A percentile compares a stretch with the other conserved stretches of the same genome.
These are phyloP conservation scores for Hypomesus transpacificus DNA, from an alignment of 2,113 vertebrate genomes.

Conservation along the genomic window DNA sequence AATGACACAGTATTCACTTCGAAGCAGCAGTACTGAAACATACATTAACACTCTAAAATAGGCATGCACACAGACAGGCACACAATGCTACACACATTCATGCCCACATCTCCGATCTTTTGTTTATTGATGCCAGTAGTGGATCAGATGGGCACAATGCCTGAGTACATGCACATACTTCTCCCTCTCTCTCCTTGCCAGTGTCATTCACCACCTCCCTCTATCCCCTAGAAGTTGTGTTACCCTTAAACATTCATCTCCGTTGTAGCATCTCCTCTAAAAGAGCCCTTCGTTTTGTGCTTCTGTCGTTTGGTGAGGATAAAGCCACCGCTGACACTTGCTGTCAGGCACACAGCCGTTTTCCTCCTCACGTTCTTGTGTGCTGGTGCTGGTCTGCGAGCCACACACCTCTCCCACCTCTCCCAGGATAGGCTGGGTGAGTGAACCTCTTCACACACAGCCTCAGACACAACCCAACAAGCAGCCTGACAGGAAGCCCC, in stretches of 20 bases:
- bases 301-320: background rate
- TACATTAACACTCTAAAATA: background rate
- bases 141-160: background rate
- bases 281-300: slow-evolving; percentile 11
- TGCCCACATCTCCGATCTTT: background rate
- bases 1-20: too few species aligned
- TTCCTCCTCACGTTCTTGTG: slow-evolving; percentile 23
- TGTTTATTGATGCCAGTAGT: background rate
- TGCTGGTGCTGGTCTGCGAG: slow-evolving; percentile 18
- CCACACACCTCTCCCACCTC: slow-evolving; percentile 5
- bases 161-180: slow-evolving; percentile 22
- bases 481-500: slow-evolving; percentile 34
- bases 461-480: slow-evolving; percentile 15
- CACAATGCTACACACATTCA: background rate
- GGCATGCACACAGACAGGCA: background rate
- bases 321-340: background rate
- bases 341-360: background rate
- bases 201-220: background rate
- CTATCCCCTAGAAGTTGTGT: slow-evolving; percentile 37
- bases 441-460: background rate
- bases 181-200: slow-evolving; percentile 10
- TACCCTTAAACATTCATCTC: slow-evolving; percentile 58
- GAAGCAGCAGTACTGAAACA: too few species aligned
- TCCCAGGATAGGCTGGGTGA: slow-evolving; percentile 32
- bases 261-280: slow-evolving; percentile 38